Evolutionary conservation across 2,888 invertebrate genomes (phyloP), one percentile per base, ranked within the genome.

Genomic region (Drosophila picticornis): DNA sequence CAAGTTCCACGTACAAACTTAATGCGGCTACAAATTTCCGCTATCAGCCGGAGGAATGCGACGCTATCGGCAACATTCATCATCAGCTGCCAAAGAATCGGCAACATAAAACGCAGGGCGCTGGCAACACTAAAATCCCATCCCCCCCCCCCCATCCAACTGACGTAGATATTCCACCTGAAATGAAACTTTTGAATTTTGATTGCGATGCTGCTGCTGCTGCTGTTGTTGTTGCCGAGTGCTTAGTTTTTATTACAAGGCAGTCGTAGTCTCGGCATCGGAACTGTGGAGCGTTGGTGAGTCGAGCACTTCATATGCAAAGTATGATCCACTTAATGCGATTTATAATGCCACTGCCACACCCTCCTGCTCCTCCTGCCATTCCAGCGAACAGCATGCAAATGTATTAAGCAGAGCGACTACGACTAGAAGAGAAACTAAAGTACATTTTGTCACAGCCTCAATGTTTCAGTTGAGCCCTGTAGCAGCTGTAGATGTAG

Each of bases 241-340:
- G 75, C 84, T 87, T 72, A 53, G 72, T 84, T 89, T 84, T 84
- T 84, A 89, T 84, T 74, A 58, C 60, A 77, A 66, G 69, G 53
- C 62, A 59, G 72, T 72, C 19, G 34, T 19, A 55, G 53, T 19
- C 38, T 7, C 65, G 65, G n/a, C 59, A 64, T 63, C 25, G 55
- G 25, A 62, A 61, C 71, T 61, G 59, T 29, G 68, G 63, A 56
- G 72, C 67, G 73, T 61, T 57, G 63, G 58, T 59, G 38, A 10
- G 60, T 56, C 50, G 53, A 73, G 80, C 72, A 89, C 83, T 88
- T 89, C 90, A 91, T 90, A 90, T 90, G 90, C 88, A 90, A 90
- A 91, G 88, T 88, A 91, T 90, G 91, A 89, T 91, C 91, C 88
- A 88, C 83, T 88, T 90, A 89, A 91, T 85, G 91, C 90, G 88